Evolutionary conservation across 2,888 invertebrate genomes (phyloP), one percentile per base, ranked within the genome.

Genomic region (Gryllus longicercus): DNA sequence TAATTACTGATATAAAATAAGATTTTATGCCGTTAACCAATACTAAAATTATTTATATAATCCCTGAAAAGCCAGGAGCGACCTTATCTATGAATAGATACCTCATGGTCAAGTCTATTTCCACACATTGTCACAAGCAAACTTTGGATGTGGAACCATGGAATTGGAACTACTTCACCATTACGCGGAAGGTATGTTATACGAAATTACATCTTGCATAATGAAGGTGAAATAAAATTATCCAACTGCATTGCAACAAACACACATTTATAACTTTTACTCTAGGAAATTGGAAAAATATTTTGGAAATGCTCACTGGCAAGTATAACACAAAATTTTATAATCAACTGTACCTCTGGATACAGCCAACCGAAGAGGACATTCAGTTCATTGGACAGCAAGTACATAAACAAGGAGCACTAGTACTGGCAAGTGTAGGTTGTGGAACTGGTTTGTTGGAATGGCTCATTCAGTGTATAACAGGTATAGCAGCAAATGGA

Each of bases 371-470:
- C 74, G 89, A 90, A 82, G 87, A 89, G 2, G 92, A 93, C 86
- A 89, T 95, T 78, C 83, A 84, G 12, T 92, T 92, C 85, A 86
- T 95, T 0, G 87, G 88, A 83, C 84, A 86, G 8, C 85, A 76
- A n/a, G 80, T 82, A 18, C 51, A 63, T 10, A 49, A 74, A 50
- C 85, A 89, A 23, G 83, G 87, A 10, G 88, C 92, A 83, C 85
- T 86, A 11, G 88, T 87, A 50, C 86, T 95, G 74, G 86, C 92
- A 80, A 95, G 95, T 83, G 87, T 95, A 63, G 95, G 95, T 1
- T 95, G 95, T 85, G 95, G 95, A 18, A 92, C 92, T 82, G 95
- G 95, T 0, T 87, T 95, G n/a, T 87, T 95, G 51, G 95, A 95
- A 86, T 95, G 95, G 95, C 90, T 95, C 83, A 87, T 95, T 77